phyloP scores from a whole-genome alignment of 2,113 vertebrate species.

The Pyxicephalus adspersus region DNA sequence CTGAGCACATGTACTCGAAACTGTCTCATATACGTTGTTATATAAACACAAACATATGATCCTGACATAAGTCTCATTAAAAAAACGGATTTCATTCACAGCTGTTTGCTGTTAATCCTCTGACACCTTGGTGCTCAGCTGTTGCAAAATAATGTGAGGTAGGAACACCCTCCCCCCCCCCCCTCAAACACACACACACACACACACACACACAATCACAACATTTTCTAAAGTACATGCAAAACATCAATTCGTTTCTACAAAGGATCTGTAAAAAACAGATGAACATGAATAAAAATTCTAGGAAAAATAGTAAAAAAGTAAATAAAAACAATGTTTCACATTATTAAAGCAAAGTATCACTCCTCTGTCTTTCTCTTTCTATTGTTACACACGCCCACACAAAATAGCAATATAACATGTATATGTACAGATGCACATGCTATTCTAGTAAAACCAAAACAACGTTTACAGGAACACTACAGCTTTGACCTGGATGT shows the following conservation, averaged over 20 bases:
- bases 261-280: too few relatives aligned
- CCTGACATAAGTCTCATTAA: background rate
- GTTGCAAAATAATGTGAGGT: constrained; percentile 11
- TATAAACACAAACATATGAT: background rate
- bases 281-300: too few relatives aligned
- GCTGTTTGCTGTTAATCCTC: constrained; percentile 24
- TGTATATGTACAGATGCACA: too few relatives aligned
- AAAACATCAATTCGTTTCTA: too few relatives aligned
- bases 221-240: background rate
- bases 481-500: background rate
- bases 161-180: background rate
- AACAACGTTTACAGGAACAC: background rate
- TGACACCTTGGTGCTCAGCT: constrained; percentile 20
- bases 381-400: too few relatives aligned
- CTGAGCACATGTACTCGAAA: background rate
- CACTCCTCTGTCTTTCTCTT: too few relatives aligned
- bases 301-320: too few relatives aligned
- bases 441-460: too few relatives aligned
- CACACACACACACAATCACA: background rate
- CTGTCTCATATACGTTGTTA: background rate
- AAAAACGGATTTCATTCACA: constrained; percentile 13
- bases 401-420: too few relatives aligned
- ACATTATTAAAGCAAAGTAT: too few relatives aligned
- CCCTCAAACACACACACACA: too few relatives aligned
- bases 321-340: too few relatives aligned